Base-by-base conservation (phyloP, 2,113 vertebrate species). In the Candoia aspera region DNA sequence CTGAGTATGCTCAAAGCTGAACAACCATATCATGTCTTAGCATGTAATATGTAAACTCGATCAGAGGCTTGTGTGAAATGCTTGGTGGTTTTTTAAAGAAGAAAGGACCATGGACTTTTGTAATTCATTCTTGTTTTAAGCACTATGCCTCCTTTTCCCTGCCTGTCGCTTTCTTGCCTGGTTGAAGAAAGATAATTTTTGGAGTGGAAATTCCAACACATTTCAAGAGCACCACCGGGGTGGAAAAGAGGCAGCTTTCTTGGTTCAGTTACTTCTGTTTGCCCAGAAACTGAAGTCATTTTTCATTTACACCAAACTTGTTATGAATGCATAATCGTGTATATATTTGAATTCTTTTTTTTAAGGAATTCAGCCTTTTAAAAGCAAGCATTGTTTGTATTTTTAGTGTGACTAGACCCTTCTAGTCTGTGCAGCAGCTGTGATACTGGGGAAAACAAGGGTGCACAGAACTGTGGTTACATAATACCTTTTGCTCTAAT, bases 381-480 rank as follows among this genome's bases (percentile, higher is more conserved):
- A 95, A 94, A 84, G 53, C 37, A 73, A 42, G 33, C 33, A 87
- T 37, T 59, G 57, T 87, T 87, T 24, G 33, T 23, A 59, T 87
- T 55, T 37, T 87, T 33, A 87, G 29, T 57, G 86, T n/a, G 33
- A 58, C 86, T 42, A 58, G 42, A 42, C 33, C 57, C 86, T 87
- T 59, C 33, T 24, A 59, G n/a, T 89, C 49, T 96, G 93, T 90
- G 5, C 29, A 93, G 88, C 90, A 59, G 90, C 58, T 90, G 91
- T 91, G 59, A 92, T 0, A 3, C 84, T 68, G 88, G 92, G 94
- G 95, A 96, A 96, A 89, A 93, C 94, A 96, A 95, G 95, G 89
- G 62, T n/a, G 88, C 91, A 94, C 94, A 92, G 84, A 94, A 94
- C 79, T 95, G 92, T 94, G 86, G 6, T 64, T 91, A 89, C 3